Conservation (phyloP, 2,888 invertebrate species). For the Calameuta filiformis region DNA sequence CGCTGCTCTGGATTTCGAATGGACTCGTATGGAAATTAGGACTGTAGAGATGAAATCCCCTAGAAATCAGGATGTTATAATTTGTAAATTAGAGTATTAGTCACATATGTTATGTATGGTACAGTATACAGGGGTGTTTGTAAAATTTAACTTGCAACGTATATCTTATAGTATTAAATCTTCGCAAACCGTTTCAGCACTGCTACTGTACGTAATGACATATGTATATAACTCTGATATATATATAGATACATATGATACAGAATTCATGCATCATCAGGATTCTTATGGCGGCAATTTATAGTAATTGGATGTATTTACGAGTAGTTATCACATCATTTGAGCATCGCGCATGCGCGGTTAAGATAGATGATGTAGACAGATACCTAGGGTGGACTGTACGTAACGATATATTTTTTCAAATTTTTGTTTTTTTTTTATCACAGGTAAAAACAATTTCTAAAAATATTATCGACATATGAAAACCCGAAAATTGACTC, state of each 20-base stretch:
- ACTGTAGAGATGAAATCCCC: background rate
- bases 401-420: background rate
- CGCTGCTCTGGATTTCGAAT: background rate
- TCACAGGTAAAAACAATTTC: background rate
- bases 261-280: background rate
- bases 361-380: background rate
- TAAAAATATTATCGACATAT: background rate
- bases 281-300: slow-evolving; percentile 34
- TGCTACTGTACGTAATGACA: background rate
- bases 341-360: slow-evolving; percentile 9
- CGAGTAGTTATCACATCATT: slow-evolving; percentile 34
- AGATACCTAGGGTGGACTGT: background rate
- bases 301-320: slow-evolving; percentile 43
- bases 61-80: background rate
- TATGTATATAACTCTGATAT: background rate
- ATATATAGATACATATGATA: background rate
- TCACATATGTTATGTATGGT: background rate
- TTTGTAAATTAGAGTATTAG: background rate
- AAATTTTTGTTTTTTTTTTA: no score
- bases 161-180: background rate
- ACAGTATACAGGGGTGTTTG: no score
- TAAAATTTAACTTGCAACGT: background rate
- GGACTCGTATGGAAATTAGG: background rate
- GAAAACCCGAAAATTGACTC: background rate
- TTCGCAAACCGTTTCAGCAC: background rate